These are phyloP conservation scores for Raja brachyura DNA, from an alignment of 2,113 vertebrate genomes.

Conservation along the genomic window DNA sequence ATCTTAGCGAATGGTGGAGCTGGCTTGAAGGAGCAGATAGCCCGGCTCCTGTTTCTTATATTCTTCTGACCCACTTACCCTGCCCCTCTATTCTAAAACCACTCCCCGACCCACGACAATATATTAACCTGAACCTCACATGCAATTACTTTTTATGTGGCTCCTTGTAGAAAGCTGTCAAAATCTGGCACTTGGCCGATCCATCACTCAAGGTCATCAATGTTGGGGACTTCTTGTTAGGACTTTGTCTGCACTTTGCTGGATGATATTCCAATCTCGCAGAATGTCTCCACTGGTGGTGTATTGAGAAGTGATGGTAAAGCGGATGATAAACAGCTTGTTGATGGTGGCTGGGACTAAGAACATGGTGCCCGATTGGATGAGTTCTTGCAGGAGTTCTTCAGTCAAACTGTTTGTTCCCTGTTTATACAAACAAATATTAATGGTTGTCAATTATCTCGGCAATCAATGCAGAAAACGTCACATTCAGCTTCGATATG, in stretches of 20 bases:
- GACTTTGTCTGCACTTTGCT: constrained; percentile 57
- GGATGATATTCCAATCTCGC: constrained; percentile 80
- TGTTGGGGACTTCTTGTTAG: constrained; percentile 51
- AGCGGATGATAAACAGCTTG: constrained; percentile 83
- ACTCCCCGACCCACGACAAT: too few species aligned
- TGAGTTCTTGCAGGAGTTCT: constrained; percentile 74
- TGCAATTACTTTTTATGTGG: too few species aligned
- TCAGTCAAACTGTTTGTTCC: constrained; percentile 80
- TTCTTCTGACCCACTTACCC: too few species aligned
- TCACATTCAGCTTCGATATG: too few species aligned
- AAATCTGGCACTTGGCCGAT: background rate
- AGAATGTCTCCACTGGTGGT: constrained; percentile 78
- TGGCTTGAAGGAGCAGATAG: too few species aligned
- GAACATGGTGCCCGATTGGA: constrained; percentile 74
- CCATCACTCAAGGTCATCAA: constrained; percentile 4
- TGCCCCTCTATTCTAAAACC: too few species aligned
- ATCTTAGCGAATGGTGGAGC: too few species aligned
- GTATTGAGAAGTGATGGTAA: constrained; percentile 87
- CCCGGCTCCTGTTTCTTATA: too few species aligned
- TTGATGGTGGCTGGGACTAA: constrained; percentile 78
- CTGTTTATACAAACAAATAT: constrained; percentile 50
- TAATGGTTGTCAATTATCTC: background rate
- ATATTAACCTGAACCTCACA: too few species aligned
- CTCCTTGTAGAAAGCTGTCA: background rate
- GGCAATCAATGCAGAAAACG: too few species aligned